Percentiles rank a stretch among this genome's conserved stretches.
Conservation (phyloP, 2,888 invertebrate genomes). For the Encarsia formosa region DNA sequence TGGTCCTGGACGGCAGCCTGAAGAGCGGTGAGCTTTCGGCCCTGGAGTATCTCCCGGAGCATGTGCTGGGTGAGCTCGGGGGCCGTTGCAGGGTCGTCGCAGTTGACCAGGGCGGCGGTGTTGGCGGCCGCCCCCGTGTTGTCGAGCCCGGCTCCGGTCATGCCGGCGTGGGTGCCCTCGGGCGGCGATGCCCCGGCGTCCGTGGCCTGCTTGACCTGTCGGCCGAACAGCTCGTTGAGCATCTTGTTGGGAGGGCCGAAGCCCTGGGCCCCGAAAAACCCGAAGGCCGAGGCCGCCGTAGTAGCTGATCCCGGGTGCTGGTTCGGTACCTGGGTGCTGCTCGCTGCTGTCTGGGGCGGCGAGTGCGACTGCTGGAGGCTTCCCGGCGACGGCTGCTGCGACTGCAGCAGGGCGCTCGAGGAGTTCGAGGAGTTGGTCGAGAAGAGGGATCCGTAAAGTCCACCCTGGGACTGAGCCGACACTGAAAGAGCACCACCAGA, state of each 20-base stretch:
- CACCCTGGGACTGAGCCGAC: conserved; percentile 32
- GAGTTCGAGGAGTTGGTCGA: conserved; percentile 16
- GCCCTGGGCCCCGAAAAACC: conserved; percentile 78
- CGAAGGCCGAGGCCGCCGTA: conserved; percentile 63
- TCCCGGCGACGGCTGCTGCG: conserved; percentile 25
- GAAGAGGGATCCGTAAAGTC: too few species aligned
- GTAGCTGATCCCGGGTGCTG: conserved; percentile 46
- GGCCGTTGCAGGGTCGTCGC: conserved; percentile 54
- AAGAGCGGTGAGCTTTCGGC: conserved; percentile 77
- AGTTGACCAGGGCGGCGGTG: conserved; percentile 57
- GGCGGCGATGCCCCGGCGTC: conserved; percentile 54
- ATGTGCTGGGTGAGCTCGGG: conserved; percentile 72
- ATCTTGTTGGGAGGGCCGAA: conserved; percentile 80
- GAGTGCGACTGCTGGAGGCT: conserved; percentile 26
- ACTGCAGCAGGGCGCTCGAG: conserved; percentile 19
- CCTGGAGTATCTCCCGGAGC: conserved; percentile 85
- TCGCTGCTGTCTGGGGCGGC: conserved; percentile 50
- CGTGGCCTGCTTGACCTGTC: conserved; percentile 71
- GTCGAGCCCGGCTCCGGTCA: conserved; percentile 53
- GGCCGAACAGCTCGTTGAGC: conserved; percentile 84
- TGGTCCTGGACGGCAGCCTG: conserved; percentile 64
- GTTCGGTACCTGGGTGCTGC: conserved; percentile 54
- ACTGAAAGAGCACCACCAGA: conserved; percentile 56
- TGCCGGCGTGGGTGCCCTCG: conserved; percentile 53
- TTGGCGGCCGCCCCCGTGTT: conserved; percentile 38